Conservation (phyloP, 2,797 vertebrate genomes). For the Myotis daubentonii region DNA sequence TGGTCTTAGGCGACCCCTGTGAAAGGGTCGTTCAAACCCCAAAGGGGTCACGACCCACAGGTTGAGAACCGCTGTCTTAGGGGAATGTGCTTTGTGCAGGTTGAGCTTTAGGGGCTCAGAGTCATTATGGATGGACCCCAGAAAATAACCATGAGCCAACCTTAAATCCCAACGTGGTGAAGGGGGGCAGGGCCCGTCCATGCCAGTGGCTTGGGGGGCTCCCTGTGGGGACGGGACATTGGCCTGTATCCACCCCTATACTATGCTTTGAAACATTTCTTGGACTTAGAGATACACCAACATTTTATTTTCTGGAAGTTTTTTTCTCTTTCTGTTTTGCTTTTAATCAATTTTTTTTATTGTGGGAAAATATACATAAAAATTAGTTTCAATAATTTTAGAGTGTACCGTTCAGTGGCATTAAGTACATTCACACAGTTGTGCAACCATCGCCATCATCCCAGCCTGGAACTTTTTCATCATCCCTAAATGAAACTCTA, state of each 20-base stretch:
- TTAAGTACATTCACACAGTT: neutral
- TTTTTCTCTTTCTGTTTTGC: neutral
- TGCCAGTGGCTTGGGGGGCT: neutral
- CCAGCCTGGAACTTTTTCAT: neutral
- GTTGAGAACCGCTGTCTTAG: neutral
- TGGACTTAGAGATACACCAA: neutral
- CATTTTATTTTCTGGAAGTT: neutral
- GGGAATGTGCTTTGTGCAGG: neutral
- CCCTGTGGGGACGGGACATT: rapidly evolving
- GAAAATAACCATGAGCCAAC: neutral
- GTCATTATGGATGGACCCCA: neutral
- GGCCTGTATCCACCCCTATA: too few relatives aligned
- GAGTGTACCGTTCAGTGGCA: neutral
- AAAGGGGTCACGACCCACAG: too few relatives aligned
- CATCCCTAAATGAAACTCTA: neutral
- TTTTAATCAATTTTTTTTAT: neutral
- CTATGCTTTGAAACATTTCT: neutral
- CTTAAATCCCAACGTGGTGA: neutral
- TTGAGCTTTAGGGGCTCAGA: neutral
- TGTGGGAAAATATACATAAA: neutral
- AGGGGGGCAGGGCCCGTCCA: neutral
- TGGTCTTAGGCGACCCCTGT: too few relatives aligned
- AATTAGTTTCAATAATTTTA: neutral
- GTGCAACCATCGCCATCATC: neutral
- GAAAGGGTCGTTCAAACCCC: too few relatives aligned